These are phyloP conservation scores for Amphiprion clarkii DNA, from an alignment of 2,797 vertebrate genomes.

Conservation along the genomic window DNA sequence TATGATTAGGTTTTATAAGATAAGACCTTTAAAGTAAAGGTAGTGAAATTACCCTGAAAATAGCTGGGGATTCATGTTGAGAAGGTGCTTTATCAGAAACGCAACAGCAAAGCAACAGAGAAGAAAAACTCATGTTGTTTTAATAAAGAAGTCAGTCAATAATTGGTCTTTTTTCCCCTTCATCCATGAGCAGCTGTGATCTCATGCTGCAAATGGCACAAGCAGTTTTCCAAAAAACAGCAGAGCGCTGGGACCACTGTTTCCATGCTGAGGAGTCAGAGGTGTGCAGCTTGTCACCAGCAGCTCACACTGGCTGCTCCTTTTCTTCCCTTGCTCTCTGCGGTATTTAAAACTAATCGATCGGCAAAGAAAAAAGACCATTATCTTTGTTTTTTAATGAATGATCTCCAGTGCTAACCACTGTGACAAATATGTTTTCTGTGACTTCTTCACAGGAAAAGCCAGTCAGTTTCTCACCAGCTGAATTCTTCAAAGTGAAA, in stretches of 20 bases:
- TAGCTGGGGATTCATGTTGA: background rate
- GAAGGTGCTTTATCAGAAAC: background rate
- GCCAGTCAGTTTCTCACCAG: background rate
- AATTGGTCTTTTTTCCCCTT: slow-evolving; percentile 6
- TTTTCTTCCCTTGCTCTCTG: background rate
- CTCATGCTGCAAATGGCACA: background rate
- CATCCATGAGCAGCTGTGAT: background rate
- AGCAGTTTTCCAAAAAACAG: slow-evolving; percentile 1
- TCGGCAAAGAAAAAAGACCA: background rate
- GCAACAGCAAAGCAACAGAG: background rate
- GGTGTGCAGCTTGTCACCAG: background rate
- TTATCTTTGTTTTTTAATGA: background rate
- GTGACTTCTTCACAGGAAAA: background rate
- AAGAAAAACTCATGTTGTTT: background rate
- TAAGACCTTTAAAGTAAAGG: no score
- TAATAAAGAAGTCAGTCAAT: background rate
- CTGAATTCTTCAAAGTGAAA: background rate
- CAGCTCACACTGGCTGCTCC: background rate
- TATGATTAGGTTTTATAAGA: no score
- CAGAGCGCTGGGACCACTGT: background rate
- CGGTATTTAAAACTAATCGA: background rate
- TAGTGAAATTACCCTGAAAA: no score
- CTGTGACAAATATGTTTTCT: background rate
- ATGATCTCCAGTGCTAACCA: background rate
- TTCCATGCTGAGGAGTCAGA: background rate